Percentiles rank a stretch among this genome's conserved stretches.
Evolutionary conservation across 2,113 vertebrate genomes (phyloP).

Genomic region (Lampris incognitus): DNA sequence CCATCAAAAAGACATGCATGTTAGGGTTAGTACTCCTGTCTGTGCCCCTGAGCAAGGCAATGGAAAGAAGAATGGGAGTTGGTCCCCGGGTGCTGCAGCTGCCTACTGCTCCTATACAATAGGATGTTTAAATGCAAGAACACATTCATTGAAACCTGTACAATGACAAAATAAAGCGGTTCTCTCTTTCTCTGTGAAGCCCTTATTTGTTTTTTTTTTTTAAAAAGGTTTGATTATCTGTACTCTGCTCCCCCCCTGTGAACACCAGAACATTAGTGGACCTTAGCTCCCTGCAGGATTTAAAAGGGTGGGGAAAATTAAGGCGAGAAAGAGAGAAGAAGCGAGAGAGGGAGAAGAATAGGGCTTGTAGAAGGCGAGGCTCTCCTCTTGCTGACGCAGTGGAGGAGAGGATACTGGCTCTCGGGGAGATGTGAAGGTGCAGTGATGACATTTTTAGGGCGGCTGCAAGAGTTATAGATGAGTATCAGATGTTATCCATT

Average conservation of each 20-base stretch:
- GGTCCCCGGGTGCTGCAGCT: too few species aligned
- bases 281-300: slow-evolving; percentile 56
- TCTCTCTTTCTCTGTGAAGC: slow-evolving; percentile 53
- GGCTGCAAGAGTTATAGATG: slow-evolving; percentile 81
- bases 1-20: too few species aligned
- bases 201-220: slow-evolving; percentile 30
- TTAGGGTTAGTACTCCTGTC: too few species aligned
- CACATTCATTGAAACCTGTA: too few species aligned
- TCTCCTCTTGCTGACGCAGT: slow-evolving; percentile 61
- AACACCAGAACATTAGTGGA: slow-evolving; percentile 31
- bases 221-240: slow-evolving; percentile 56
- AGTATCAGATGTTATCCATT: slow-evolving; percentile 79
- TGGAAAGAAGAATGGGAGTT: too few species aligned
- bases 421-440: slow-evolving; percentile 68
- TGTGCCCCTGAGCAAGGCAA: too few species aligned
- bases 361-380: slow-evolving; percentile 22
- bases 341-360: slow-evolving; percentile 16
- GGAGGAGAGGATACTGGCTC: slow-evolving; percentile 60
- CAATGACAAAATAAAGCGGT: too few species aligned
- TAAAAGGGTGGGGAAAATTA: slow-evolving; percentile 54
- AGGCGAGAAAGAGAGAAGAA: slow-evolving; percentile 14
- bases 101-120: too few species aligned
- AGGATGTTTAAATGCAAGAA: too few species aligned
- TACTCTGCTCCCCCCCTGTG: neutral
- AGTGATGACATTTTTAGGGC: slow-evolving; percentile 83